Conservation (phyloP, 2,888 invertebrate species). For the Seira sanloemensis region DNA sequence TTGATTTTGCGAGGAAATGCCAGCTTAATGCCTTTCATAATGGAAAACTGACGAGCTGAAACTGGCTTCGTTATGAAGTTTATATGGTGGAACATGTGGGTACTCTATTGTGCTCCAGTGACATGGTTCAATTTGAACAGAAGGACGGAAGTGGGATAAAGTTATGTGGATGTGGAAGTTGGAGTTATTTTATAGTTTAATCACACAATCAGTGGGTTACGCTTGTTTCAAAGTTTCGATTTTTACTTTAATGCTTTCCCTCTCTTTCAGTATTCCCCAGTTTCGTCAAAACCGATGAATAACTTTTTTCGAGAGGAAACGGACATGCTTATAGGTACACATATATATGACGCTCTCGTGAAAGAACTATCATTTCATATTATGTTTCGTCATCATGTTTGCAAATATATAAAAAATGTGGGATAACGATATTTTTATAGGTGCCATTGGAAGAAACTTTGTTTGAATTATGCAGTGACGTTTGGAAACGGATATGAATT, state of each 20-base stretch:
- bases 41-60: neutral
- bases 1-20: neutral
- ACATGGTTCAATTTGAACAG: neutral
- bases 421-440: neutral
- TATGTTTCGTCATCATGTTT: neutral
- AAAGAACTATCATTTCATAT: neutral
- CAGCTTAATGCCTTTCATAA: neutral
- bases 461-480: neutral
- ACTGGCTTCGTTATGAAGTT: neutral
- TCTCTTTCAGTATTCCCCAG: no score
- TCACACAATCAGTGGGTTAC: neutral
- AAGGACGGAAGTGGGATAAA: neutral
- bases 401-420: neutral
- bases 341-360: neutral
- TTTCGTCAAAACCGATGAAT: no score
- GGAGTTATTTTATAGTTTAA: neutral
- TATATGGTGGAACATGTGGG: neutral
- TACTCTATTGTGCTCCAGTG: neutral
- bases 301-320: neutral
- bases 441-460: neutral
- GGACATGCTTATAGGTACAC: neutral
- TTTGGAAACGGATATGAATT: no score
- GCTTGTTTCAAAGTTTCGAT: neutral
- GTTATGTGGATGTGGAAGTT: no score
- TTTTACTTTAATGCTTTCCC: neutral